Evolutionary conservation across 2,888 invertebrate species (phyloP), one percentile per base, ranked within the genome.

Genomic region (Drosophila paranaensis): DNA sequence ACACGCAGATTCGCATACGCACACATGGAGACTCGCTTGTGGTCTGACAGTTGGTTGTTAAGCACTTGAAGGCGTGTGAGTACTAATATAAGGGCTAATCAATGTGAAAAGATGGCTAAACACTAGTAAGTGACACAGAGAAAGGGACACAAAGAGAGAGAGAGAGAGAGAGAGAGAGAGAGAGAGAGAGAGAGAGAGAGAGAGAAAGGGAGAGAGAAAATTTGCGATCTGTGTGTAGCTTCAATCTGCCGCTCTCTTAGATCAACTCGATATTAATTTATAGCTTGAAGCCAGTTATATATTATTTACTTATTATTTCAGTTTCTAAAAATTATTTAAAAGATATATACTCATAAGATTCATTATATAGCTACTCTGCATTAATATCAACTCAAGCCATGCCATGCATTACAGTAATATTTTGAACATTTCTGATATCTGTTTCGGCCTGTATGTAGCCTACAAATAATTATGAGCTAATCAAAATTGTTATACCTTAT

Each of bases 41-140:
- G 62, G 74, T 74, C 79, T 79, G 61, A 62, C 74, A 78, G 61
- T 64, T 68, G 63, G 60, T 76, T 73, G 78, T 73, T 69, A 69
- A 64, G 55, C 74, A 76, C 37, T 54, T 64, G 64, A 14, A 37
- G 79, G 76, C 74, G 76, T 78, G 60, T 14, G 42, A 62, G 48
- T 65, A 73, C 64, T 56, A 11, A 61, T 53, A 39, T 27, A 45
- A 20, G 37, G 43, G 42, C 35, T 25, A 37, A 16, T 51, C 14
- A 14, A 8, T 9, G 2, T 46, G 30, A 5, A 9, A 11, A 10
- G 8, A 8, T 14, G 14, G 13, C 2, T 8, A 45, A 4, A 14
- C 3, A 27, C 11, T 4, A 30, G 30, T 30, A 6, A 30, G 30
- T 0, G 30, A 30, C 5, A 6, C 5, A 8, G n/a, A n/a, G n/a